Evolutionary conservation across 2,888 invertebrate genomes (phyloP).

Genomic region (Orchesellides sinensis): DNA sequence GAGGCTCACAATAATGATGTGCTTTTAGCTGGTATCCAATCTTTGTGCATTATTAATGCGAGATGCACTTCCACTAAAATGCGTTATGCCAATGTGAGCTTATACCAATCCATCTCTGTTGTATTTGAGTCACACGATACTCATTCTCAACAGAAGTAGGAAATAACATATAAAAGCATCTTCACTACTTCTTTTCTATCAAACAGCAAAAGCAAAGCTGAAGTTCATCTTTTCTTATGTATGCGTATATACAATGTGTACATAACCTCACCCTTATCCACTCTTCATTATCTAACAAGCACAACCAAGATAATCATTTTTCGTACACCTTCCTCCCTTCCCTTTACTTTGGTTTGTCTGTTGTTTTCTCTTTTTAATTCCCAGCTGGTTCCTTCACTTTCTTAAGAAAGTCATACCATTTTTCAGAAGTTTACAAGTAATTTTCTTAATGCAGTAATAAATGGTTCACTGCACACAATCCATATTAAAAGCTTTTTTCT

Average conservation of each 20-base stretch:
- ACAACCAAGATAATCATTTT: background rate
- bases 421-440: slow-evolving; percentile 12
- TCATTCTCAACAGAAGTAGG: background rate
- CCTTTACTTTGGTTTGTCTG: background rate
- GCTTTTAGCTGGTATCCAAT: slow-evolving; percentile 41
- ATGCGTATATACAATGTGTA: too few species aligned
- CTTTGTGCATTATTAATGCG: slow-evolving; percentile 52
- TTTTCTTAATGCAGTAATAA: slow-evolving; percentile 38
- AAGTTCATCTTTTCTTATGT: too few species aligned
- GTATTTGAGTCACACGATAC: background rate
- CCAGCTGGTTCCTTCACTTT: slow-evolving; percentile 5
- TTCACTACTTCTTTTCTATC: background rate
- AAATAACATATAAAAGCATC: background rate
- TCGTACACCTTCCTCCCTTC: background rate
- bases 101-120: too few species aligned
- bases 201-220: background rate
- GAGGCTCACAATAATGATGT: slow-evolving; percentile 46
- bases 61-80: background rate
- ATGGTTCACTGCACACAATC: background rate
- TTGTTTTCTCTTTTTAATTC: slow-evolving; percentile 9
- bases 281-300: background rate
- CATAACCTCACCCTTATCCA: background rate
- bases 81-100: too few species aligned
- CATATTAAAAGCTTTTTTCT: background rate
- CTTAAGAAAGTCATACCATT: background rate